Base-by-base conservation (phyloP, 53 echinoderm and acorn worm genomes). In the Hippasteria phrygiana region DNA sequence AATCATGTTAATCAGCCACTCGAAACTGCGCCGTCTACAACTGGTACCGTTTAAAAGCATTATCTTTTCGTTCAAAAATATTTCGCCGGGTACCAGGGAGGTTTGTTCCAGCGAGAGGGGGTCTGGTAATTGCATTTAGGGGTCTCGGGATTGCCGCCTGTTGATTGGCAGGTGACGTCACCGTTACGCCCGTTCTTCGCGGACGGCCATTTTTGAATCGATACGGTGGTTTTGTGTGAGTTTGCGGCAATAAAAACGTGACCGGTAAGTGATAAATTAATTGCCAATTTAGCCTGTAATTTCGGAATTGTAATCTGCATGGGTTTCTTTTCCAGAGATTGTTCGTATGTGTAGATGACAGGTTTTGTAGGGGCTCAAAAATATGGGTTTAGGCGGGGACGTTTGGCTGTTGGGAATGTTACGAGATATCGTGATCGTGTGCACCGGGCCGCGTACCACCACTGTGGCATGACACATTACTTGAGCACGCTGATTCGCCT, bases 81-180 rank as follows among this genome's bases (percentile, higher is more conserved):
- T 22, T 22, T 20, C 6, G 24, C 9, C 56, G 26, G 56, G 56
- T 56, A 56, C 56, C 56, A 56, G 22, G 24, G 22, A 56, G 6
- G 6, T 56, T 3, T 16, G 18, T 13, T 56, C 67, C 0, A 8
- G 36, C 36, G 48, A 83, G 83, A 83, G 83, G 83, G 84, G 84
- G 84, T 84, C 33, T 16, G 53, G 34, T 48, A 84, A 84, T 84
- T 84, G 84, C 34, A 45, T 71, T 84, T 16, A 84, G 1, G 84
- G 84, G 84, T 84, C 17, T 26, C 11, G 22, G 3, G 5, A 84
- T 70, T 84, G 84, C 51, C 22, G 48, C 51, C 51, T 53, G 47
- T 83, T 84, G 84, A 84, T 84, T 84, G 84, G 71, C 84, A 70
- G 43, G 71, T 84, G 84, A 84, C 84, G 81, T 81, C 81, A 81